A percentile compares a stretch with the other conserved stretches of the same genome.
Evolutionary conservation across 1,140 invertebrate genomes (phyloP).

Genomic region (Caerostris darwini): DNA sequence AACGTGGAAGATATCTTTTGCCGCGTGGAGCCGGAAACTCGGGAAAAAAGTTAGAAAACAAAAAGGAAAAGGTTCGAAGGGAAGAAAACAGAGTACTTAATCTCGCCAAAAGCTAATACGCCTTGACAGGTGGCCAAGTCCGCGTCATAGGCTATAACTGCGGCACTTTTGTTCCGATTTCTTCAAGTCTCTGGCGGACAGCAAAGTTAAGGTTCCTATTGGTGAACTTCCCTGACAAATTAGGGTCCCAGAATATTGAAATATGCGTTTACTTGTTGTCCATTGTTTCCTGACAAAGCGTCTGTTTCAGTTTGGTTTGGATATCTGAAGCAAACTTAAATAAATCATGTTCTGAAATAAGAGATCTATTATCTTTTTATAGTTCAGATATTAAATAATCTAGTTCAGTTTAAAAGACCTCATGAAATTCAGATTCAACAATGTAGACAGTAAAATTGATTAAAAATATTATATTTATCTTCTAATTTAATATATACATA

Average conservation of each 20-base stretch:
- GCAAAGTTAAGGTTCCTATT: not conserved
- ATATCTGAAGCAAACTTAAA: too few species aligned
- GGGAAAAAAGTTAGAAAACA: not conserved
- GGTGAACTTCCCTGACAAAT: not conserved
- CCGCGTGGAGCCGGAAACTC: not conserved
- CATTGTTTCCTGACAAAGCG: not conserved
- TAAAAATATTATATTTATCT: too few species aligned
- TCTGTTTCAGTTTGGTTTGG: not conserved
- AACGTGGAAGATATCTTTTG: not conserved
- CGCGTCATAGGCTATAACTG: not conserved
- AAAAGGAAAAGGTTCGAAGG: not conserved
- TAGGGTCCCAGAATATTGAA: not conserved
- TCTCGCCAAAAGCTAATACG: conserved; percentile 26
- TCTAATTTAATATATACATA: too few species aligned
- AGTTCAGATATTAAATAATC: too few species aligned
- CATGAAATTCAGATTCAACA: too few species aligned
- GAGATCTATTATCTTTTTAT: too few species aligned
- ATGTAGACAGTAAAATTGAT: too few species aligned
- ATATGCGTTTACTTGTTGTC: not conserved
- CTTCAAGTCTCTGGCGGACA: not conserved
- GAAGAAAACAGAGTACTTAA: not conserved
- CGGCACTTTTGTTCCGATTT: not conserved
- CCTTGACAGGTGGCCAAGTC: not conserved
- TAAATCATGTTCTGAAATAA: too few species aligned
- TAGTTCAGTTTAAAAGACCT: too few species aligned